These are phyloP conservation scores for Neotoxoptera formosana DNA, from an alignment of 1,140 invertebrate species.

Conservation along the genomic window DNA sequence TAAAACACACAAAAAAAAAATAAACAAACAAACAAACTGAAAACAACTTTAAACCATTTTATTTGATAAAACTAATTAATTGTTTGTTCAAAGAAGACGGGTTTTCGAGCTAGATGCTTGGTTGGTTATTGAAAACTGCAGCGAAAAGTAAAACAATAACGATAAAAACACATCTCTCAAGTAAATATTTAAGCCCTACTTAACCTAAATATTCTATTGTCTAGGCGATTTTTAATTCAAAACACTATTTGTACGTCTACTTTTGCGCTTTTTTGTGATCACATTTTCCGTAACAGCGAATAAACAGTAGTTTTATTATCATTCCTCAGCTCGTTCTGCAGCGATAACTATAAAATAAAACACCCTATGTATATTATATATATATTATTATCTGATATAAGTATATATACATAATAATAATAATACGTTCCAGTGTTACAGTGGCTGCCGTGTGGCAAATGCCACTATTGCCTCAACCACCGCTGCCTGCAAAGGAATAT, in stretches of 20 bases:
- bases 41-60: slow-evolving; percentile 19
- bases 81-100: neutral
- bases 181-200: neutral
- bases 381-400: neutral
- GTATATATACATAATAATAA: neutral
- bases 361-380: neutral
- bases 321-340: neutral
- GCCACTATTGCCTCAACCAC: neutral
- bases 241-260: neutral
- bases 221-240: neutral
- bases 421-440: neutral
- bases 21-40: neutral
- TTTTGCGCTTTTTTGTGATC: neutral
- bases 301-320: neutral
- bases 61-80: slow-evolving; percentile 54
- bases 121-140: neutral
- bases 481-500: neutral
- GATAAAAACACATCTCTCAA: neutral
- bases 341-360: neutral
- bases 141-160: neutral
- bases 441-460: neutral
- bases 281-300: neutral
- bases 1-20: neutral
- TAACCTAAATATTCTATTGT: neutral
- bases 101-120: neutral